phyloP scores from a whole-genome alignment of 2,888 invertebrate genomes.

The Furcula furcula region DNA sequence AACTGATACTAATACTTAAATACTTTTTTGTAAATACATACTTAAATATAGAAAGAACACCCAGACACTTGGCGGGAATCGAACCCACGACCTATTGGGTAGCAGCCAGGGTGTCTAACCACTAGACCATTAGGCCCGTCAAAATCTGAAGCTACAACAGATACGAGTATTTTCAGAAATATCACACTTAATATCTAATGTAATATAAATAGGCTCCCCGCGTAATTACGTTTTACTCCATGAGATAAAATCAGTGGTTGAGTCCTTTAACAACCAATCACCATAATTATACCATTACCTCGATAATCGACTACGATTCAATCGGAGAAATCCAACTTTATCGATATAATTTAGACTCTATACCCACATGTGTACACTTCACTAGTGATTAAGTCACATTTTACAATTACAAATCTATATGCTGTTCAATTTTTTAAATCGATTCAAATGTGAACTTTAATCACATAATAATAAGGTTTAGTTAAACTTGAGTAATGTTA shows the following conservation, averaged over 20 bases:
- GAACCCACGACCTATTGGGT: no score
- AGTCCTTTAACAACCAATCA: constrained; percentile 29
- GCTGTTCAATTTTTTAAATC: neutral
- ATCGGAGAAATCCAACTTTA: constrained; percentile 20
- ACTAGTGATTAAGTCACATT: constrained; percentile 54
- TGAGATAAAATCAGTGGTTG: constrained; percentile 22
- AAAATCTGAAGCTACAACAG: neutral
- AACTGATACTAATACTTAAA: no score
- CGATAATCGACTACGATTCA: constrained; percentile 23
- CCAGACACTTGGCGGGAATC: no score
- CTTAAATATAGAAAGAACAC: no score
- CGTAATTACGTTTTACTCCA: constrained; percentile 16
- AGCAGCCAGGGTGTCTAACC: no score
- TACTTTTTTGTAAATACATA: no score
- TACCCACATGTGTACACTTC: constrained; percentile 38
- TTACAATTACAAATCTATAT: constrained; percentile 22
- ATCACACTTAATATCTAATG: constrained; percentile 11
- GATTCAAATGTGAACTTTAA: constrained; percentile 10
- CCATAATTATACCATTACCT: constrained; percentile 41
- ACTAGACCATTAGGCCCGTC: no score
- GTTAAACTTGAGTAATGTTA: neutral
- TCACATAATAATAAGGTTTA: neutral
- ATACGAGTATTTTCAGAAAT: no score
- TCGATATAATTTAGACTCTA: constrained; percentile 36
- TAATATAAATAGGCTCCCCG: constrained; percentile 17